Evolutionary conservation across 2,797 vertebrate genomes (phyloP).

Genomic region (Eulemur coronatus): DNA sequence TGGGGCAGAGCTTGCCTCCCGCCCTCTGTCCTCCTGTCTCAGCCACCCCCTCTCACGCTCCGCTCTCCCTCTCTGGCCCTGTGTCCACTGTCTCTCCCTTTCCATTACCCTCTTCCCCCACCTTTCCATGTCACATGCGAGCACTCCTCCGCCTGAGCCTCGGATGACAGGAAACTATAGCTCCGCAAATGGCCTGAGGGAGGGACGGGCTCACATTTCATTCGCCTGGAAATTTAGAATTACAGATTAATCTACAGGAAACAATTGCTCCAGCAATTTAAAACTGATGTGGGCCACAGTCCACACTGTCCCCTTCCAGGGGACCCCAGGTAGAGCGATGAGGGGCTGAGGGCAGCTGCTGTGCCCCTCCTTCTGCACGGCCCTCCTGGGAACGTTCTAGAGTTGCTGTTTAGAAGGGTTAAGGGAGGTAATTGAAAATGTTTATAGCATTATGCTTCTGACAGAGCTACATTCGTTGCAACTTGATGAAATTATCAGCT

Average conservation of each 20-base stretch:
- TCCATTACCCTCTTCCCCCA: rapidly evolving
- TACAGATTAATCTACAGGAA: slow-evolving; percentile 84
- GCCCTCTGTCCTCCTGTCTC: background rate
- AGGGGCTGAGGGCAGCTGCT: background rate
- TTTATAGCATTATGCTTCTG: slow-evolving; percentile 53
- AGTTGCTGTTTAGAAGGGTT: slow-evolving; percentile 65
- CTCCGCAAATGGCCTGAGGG: slow-evolving; percentile 67
- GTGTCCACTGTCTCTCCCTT: background rate
- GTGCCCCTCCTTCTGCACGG: background rate
- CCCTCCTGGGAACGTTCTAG: background rate
- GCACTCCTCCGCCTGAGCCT: slow-evolving; percentile 59
- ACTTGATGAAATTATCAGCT: slow-evolving; percentile 73
- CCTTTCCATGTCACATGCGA: background rate
- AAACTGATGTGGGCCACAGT: slow-evolving; percentile 58
- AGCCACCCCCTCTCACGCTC: background rate
- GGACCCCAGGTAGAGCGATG: background rate
- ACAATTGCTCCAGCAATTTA: slow-evolving; percentile 79
- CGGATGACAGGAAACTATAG: slow-evolving; percentile 62
- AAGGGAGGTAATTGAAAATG: slow-evolving; percentile 74
- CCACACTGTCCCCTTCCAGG: background rate
- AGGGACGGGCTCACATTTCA: slow-evolving; percentile 74
- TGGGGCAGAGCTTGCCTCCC: background rate
- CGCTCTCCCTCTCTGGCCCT: no score
- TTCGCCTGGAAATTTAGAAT: slow-evolving; percentile 76
- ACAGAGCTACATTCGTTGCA: slow-evolving; percentile 30